Evolutionary conservation across 2,113 vertebrate species (phyloP).

Genomic region (Mystacornis crossleyi): DNA sequence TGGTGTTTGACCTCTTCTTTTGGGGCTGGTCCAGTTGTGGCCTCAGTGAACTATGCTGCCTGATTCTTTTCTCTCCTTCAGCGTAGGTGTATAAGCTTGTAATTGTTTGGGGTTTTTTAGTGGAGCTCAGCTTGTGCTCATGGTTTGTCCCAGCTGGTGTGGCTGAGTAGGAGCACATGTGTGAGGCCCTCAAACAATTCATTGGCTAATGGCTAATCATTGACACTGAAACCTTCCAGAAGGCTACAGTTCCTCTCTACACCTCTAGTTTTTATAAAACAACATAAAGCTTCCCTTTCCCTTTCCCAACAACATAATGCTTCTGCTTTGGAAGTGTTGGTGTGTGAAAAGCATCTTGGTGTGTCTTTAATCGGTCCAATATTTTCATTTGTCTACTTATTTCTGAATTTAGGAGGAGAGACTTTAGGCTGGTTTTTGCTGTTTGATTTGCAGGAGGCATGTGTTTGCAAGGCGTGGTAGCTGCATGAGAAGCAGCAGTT

Average conservation of each 20-base stretch:
- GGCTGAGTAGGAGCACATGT: background rate
- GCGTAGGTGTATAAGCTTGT: accelerated
- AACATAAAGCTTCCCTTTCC: background rate
- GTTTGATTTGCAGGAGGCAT: background rate
- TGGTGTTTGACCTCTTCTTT: background rate
- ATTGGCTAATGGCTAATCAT: accelerated
- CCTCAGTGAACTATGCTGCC: background rate
- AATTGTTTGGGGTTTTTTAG: background rate
- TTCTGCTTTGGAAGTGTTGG: background rate
- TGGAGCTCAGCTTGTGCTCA: background rate
- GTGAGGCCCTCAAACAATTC: background rate
- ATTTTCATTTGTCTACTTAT: background rate
- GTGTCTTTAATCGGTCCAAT: background rate
- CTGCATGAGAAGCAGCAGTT: background rate
- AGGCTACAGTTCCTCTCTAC: background rate
- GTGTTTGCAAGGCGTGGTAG: background rate
- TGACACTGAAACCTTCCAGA: background rate
- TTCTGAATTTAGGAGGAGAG: background rate
- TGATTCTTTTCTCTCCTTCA: accelerated
- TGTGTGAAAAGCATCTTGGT: accelerated
- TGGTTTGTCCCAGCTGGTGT: background rate
- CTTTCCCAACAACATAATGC: too few relatives aligned
- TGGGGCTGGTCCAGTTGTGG: accelerated
- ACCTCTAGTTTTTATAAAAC: background rate
- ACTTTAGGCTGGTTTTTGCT: background rate